Base-by-base conservation (phyloP, 2,113 vertebrate species). In the Hippocampus comes region DNA sequence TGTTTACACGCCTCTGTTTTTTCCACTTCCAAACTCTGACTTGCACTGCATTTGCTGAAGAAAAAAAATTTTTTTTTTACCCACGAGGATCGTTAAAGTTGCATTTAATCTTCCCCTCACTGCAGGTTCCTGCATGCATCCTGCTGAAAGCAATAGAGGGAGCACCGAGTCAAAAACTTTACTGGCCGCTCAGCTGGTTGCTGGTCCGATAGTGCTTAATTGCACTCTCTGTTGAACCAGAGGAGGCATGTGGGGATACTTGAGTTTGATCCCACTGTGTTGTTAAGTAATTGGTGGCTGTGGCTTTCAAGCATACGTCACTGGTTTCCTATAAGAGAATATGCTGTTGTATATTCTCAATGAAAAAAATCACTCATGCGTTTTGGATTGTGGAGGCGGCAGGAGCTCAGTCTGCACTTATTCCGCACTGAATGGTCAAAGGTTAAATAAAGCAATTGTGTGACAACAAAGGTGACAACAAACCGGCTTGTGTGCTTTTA, bases 261-360 rank as follows among this genome's bases (percentile, higher is more conserved):
- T 75, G 77, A 86, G 77, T 77, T 76, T 34, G 63, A 80, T 84
- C 74, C 74, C 55, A 63, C 18, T 67, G 76, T 78, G 77, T 73
- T 11, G 61, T 41, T 75, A 80, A 76, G 68, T 70, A 77, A 80
- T 66, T 6, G 0, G 42, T 67, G 51, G 43, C 67, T 23, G 70
- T 4, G 65, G 27, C 38, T 42, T 21, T n/a, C 56, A 30, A 59
- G 42, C 1, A 17, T 75, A 83, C 74, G 55, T 63, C 71, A 79
- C 82, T 74, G 46, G 60, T 66, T 25, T 68, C 65, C 56, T 67
- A 71, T 46, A n/a, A 57, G 67, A 73, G 63, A 72, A 75, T 23
- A 38, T 4, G 23, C 55, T 57, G 60, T 15, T 25, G 65, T 56
- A 43, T 63, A 63, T 75, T 27, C 51, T 59, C 49, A 55, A 6